These are phyloP conservation scores for Gerris lacustris DNA, from an alignment of 2,888 invertebrate genomes.

Conservation along the genomic window DNA sequence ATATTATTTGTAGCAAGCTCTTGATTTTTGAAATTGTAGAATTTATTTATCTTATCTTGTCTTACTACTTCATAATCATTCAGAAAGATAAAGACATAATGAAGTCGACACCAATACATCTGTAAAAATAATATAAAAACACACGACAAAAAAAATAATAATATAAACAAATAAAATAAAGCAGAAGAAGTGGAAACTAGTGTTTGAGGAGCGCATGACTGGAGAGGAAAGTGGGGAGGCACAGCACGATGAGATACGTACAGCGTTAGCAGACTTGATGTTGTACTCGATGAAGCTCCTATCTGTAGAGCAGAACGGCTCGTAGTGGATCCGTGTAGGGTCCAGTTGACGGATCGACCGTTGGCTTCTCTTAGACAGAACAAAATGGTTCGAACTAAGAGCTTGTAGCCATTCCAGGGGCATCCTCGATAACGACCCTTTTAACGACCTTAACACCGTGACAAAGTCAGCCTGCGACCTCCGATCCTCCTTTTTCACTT, in stretches of 20 bases:
- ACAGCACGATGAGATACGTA: background rate
- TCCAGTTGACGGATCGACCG: background rate
- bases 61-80: too few species aligned
- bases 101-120: too few species aligned
- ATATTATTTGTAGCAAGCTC: too few species aligned
- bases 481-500: background rate
- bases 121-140: too few species aligned
- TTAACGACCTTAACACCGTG: background rate
- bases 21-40: too few species aligned
- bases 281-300: background rate
- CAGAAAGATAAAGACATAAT: too few species aligned
- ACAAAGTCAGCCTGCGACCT: background rate
- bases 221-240: too few species aligned
- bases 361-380: background rate
- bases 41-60: too few species aligned
- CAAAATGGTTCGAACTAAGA: background rate
- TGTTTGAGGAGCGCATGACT: too few species aligned
- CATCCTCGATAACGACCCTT: background rate
- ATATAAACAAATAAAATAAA: too few species aligned
- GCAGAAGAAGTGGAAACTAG: too few species aligned
- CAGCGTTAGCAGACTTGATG: background rate
- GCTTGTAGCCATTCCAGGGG: background rate
- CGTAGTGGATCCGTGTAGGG: background rate
- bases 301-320: background rate
- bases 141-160: too few species aligned